Evolutionary conservation across 2,888 invertebrate species (phyloP), one percentile per base, ranked within the genome.

Genomic region (Geotrupes spiniger): DNA sequence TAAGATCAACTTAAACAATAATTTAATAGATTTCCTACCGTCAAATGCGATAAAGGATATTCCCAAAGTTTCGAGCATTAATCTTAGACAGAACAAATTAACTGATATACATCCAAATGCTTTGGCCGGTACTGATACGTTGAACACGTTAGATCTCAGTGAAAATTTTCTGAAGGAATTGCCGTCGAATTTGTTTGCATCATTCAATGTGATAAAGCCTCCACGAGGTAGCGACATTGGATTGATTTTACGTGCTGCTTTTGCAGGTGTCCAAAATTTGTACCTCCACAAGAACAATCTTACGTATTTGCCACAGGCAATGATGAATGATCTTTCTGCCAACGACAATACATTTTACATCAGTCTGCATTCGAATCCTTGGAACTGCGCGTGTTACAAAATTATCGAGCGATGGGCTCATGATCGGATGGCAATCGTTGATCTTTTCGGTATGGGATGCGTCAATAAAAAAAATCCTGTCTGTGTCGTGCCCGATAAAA

Each of bases 361-460:
- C 14, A 43, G 16, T 9, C 27, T 43, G 3, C 45, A 46, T 33
- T 39, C 45, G 1, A 46, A 46, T 46, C 45, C 45, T 10, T 46
- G 45, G 45, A 38, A 46, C 15, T 46, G 45, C 14, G 39, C 39
- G 1, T 46, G 45, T 28, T 46, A 46, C 33, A 12, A 39, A 14
- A 46, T 39, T 12, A 46, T 46, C 12, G 14, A 29, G 1, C 10
- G 31, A 11, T 46, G 45, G 45, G 38, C 45, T 4, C 4, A 14
- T 16, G n/a, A 39, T 2, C 10, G 25, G n/a, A 9, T 29, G 21
- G 12, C 38, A 10, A 10, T 27, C 2, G 16, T 46, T 12, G 31
- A 46, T 14, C 4, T 10, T n/a, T 9, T 9, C n/a, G 33, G 38
- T 9, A 38, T 14, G 8, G 45, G 45, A 31, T 46, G 45, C 21